These are phyloP conservation scores for Sebastes vulpes DNA, from an alignment of 2,797 vertebrate species.

Conservation along the genomic window DNA sequence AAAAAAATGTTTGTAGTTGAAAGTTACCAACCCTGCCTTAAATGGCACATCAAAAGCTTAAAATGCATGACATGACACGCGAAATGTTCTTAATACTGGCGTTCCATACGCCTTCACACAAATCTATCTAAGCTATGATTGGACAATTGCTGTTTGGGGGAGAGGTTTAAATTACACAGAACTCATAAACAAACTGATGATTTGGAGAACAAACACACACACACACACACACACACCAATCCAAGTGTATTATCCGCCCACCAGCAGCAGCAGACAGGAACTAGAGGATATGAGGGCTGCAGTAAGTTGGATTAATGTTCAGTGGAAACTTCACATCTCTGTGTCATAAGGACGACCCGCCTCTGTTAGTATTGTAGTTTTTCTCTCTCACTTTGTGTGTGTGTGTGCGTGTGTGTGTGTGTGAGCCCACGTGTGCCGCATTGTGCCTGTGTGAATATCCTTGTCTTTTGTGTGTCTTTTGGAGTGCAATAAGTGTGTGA, in stretches of 20 bases:
- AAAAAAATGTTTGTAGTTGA: no score
- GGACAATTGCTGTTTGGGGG: neutral
- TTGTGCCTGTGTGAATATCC: conserved; percentile 15
- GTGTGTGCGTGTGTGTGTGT: neutral
- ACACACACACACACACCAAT: neutral
- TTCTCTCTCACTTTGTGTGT: neutral
- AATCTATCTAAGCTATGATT: neutral
- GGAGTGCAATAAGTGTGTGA: conserved; percentile 28
- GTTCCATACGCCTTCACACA: no score
- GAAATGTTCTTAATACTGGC: no score
- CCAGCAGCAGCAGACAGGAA: conserved; percentile 46
- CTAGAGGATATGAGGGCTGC: conserved; percentile 30
- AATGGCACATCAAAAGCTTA: neutral
- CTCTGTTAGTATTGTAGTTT: neutral
- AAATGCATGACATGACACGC: neutral
- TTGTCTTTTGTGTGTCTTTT: conserved; percentile 18
- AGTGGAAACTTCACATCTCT: conserved; percentile 57
- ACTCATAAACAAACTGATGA: conserved; percentile 23
- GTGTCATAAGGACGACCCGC: conserved; percentile 18
- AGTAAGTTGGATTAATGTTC: conserved; percentile 47
- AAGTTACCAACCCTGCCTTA: no score
- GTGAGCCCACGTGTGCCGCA: neutral
- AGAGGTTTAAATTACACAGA: conserved; percentile 26
- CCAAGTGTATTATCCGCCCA: conserved; percentile 40
- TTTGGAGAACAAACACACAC: conserved; percentile 10